Evolutionary conservation across 2,113 vertebrate species (phyloP).

Genomic region (Mormyrus iriodes): DNA sequence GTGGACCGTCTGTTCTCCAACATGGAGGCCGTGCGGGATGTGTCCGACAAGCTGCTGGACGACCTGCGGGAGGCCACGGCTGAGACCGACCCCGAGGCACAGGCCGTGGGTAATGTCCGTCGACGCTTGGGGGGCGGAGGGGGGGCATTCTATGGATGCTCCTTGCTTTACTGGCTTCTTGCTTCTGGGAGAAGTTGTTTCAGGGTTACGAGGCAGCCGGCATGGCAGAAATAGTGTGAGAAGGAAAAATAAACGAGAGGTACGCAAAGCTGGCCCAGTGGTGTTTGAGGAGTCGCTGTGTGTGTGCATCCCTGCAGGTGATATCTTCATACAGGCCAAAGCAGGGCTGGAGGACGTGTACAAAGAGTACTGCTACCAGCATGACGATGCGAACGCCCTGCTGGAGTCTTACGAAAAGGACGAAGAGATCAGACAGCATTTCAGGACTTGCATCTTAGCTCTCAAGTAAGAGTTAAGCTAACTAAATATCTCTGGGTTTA

Average conservation of each 20-base stretch:
- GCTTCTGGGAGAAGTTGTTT: background rate
- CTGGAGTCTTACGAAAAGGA: constrained; percentile 88
- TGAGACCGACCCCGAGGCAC: constrained; percentile 74
- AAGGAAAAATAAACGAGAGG: background rate
- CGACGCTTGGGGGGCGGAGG: background rate
- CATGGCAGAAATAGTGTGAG: background rate
- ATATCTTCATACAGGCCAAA: constrained; percentile 87
- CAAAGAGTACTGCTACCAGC: constrained; percentile 93
- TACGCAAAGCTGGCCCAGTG: background rate
- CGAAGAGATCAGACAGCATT: constrained; percentile 77
- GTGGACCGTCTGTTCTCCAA: constrained; percentile 90
- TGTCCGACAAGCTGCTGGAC: constrained; percentile 79
- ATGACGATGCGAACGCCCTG: constrained; percentile 79
- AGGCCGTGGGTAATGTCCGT: constrained; percentile 74
- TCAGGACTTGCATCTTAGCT: constrained; percentile 73
- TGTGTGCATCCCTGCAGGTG: constrained; percentile 64
- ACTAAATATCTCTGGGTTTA: background rate
- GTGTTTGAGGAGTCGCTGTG: background rate
- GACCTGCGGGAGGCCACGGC: constrained; percentile 73
- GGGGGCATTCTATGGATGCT: too few relatives aligned
- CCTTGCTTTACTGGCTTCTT: too few relatives aligned
- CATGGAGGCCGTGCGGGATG: constrained; percentile 82
- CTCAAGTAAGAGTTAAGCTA: constrained; percentile 73
- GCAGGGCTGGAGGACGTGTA: constrained; percentile 83
- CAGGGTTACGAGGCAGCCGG: background rate